Evolutionary conservation across 1,140 invertebrate genomes (phyloP).

Genomic region (Euglossa dilemma): DNA sequence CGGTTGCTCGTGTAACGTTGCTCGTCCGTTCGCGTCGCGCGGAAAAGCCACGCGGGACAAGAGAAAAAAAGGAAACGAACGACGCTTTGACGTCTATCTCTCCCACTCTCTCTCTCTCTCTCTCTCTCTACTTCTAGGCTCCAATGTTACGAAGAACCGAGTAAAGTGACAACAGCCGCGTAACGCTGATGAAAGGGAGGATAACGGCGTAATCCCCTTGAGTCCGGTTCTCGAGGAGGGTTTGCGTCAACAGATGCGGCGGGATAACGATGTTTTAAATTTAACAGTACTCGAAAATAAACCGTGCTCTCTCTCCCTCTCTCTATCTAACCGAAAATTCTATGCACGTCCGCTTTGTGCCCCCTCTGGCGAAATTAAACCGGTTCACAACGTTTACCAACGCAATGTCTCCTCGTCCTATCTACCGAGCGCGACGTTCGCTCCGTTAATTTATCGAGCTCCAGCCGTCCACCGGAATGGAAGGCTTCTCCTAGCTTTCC

Average conservation of each 20-base stretch:
- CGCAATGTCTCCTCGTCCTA: background rate
- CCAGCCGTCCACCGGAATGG: background rate
- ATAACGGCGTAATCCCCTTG: constrained; percentile 59
- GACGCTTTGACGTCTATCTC: background rate
- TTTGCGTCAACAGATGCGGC: constrained; percentile 45
- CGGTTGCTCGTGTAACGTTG: background rate
- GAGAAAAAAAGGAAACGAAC: constrained; percentile 14
- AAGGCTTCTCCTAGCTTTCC: background rate
- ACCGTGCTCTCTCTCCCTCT: background rate
- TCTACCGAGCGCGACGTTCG: background rate
- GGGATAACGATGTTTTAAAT: constrained; percentile 62
- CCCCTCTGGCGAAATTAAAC: constrained; percentile 48
- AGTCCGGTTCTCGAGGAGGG: constrained; percentile 46
- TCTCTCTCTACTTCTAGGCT: too few relatives aligned
- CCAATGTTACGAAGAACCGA: constrained; percentile 41
- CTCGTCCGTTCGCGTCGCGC: constrained; percentile 4
- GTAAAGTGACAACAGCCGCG: constrained; percentile 53
- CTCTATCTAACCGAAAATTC: constrained; percentile 11
- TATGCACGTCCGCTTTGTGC: constrained; percentile 15
- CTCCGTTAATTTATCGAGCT: background rate
- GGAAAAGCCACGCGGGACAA: constrained; percentile 1
- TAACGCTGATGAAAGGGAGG: constrained; percentile 62
- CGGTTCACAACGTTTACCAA: background rate
- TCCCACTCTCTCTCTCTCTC: too few relatives aligned
- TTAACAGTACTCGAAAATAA: constrained; percentile 56